Evolutionary conservation across 2,797 vertebrate genomes (phyloP).

Genomic region (Gallirallus australis): DNA sequence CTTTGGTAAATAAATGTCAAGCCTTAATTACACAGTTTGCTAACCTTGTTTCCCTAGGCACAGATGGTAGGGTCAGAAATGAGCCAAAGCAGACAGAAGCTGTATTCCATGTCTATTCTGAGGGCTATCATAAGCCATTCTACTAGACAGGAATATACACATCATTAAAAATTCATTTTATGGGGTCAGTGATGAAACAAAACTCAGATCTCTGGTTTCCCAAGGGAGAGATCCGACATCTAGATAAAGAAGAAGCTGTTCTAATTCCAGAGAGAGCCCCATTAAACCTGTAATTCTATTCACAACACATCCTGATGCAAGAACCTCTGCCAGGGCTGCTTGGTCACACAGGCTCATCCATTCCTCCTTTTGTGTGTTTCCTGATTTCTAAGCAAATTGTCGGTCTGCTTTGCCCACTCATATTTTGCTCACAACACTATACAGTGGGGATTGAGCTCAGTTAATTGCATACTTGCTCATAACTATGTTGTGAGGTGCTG

Average conservation of each 20-base stretch:
- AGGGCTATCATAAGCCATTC: slow-evolving; percentile 47
- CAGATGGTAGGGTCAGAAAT: slow-evolving; percentile 35
- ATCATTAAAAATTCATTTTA: slow-evolving; percentile 67
- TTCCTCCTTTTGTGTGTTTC: not conserved
- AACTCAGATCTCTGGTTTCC: slow-evolving; percentile 12
- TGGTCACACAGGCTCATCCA: not conserved
- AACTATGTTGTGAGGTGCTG: not conserved
- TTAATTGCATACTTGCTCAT: not conserved
- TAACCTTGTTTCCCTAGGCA: slow-evolving; percentile 63
- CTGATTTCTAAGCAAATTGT: not conserved
- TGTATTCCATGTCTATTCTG: not conserved
- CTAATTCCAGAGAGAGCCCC: not conserved
- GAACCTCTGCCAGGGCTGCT: not conserved
- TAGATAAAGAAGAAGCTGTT: slow-evolving; percentile 29
- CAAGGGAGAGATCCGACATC: slow-evolving; percentile 12
- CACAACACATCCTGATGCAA: not conserved
- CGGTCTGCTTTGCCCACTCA: not conserved
- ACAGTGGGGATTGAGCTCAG: fast-evolving
- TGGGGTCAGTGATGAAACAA: slow-evolving; percentile 45
- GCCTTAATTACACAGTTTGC: slow-evolving; percentile 62
- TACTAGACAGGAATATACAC: slow-evolving; percentile 28
- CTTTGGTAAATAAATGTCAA: slow-evolving; percentile 61
- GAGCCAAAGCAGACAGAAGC: slow-evolving; percentile 13
- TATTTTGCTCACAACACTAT: not conserved
- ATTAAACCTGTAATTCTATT: slow-evolving; percentile 9